Base-by-base conservation (phyloP, 2,113 vertebrate genomes). In the Archilochus colubris region DNA sequence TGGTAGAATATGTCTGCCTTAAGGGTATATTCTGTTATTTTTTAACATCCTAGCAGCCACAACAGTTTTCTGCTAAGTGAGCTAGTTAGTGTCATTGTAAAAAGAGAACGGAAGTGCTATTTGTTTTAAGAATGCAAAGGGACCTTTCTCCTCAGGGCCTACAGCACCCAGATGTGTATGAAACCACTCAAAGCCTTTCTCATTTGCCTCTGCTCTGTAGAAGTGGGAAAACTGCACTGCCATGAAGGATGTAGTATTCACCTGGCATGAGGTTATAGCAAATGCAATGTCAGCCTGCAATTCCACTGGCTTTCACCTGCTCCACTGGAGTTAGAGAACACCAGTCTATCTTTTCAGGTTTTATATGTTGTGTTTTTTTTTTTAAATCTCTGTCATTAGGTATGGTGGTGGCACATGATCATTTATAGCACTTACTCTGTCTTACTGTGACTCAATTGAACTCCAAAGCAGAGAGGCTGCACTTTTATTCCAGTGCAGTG, bases 161-260 rank as follows among this genome's bases (percentile, higher is more conserved):
- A 9, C 44, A 46, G 46, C 12, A 12, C 63, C 67, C 43, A 27
- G 72, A 20, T 6, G 62, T 46, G 51, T 25, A 19, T 17, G 23
- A 53, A 51, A 33, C 31, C 38, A 38, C 3, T 3, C 10, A 22
- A 31, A 31, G 25, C 13, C 38, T 25, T 79, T 74, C 61, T 28
- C 6, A 6, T 33, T 44, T 59, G 50, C 25, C n/a, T 57, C 28
- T 12, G 53, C 54, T 61, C 31, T 50, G 48, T 9, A 46, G 44
- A 20, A 46, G 36, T 23, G 17, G 57, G 38, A 67, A 67, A 69
- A 57, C 33, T 9, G 66, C 13, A 9, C 14, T n/a, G 30, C 40
- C 11, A 40, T 40, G 40, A 12, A 44, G 27, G 16, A 63, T 0
- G 0, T n/a, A 11, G 12, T 27, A 23, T 33, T 38, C 16, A 17